phyloP scores from a whole-genome alignment of 2,797 vertebrate species.

The Spinus pinus region DNA sequence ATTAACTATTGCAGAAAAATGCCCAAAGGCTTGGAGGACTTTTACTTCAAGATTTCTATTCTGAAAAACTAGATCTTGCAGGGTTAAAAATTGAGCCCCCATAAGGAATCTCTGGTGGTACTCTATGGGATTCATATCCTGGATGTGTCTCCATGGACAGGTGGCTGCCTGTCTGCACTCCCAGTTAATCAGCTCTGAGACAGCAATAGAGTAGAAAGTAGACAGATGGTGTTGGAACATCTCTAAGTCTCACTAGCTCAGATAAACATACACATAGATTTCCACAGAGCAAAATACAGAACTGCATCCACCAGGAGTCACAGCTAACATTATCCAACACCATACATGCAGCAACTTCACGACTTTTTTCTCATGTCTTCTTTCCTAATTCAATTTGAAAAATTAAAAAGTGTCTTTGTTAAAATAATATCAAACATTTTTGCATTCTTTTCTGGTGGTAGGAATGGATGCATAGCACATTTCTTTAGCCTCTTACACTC shows the following conservation, averaged over 20 bases:
- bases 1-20: background rate
- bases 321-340: background rate
- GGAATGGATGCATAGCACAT: background rate
- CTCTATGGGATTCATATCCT: background rate
- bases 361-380: background rate
- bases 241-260: background rate
- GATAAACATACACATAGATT: background rate
- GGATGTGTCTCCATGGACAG: background rate
- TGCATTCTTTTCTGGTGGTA: background rate
- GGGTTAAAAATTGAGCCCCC: background rate
- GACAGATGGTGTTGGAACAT: background rate
- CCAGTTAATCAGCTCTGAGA: background rate
- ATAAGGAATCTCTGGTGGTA: background rate
- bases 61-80: background rate
- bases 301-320: background rate
- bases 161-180: background rate
- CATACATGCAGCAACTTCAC: background rate
- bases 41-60: background rate
- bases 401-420: background rate
- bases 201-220: background rate
- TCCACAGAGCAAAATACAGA: background rate
- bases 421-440: background rate
- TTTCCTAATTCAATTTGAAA: background rate
- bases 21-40: background rate
- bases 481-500: background rate